Evolutionary conservation across 2,888 invertebrate genomes (phyloP), one percentile per base, ranked within the genome.

Genomic region (Gandaritis pyraliata): DNA sequence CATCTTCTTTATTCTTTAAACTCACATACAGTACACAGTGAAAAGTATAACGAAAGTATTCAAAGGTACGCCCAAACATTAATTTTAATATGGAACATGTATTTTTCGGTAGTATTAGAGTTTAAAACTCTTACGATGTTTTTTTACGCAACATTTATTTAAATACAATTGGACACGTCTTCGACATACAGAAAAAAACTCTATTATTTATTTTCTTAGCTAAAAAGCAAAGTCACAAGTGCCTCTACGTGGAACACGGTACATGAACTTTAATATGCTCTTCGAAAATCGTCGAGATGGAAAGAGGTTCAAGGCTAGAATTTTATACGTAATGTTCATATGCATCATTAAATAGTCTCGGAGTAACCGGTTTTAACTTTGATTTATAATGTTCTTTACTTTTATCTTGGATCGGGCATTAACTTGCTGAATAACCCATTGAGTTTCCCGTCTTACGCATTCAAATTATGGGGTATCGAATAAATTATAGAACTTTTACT

Each of bases 221-320:
- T 23, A 41, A 36, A 55, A 47, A 56, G 50, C 13, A 38, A 51
- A 45, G 50, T 30, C 41, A 23, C 18, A 23, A 49, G 50, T 18
- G 36, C 12, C 41, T 23, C 41, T 36, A 13, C 54, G 52, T 61
- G 39, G 13, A 50, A 33, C 61, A 66, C 64, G 65, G 59, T 61
- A 58, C 58, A 53, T 66, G 66, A 61, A 63, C 45, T 66, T 60
- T 58, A 66, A 68, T 64, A 66, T 50, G 43, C 58, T 52, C 57
- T 66, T 58, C 47, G 48, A 54, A 61, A 50, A 50, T 43, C 49
- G 51, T 48, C 54, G 63, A 56, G 57, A 47, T 61, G 63, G 61
- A 69, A 72, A 69, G 71, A 63, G 68, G 69, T 68, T 72, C 68
- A 70, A 68, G 69, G 70, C 46, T 63, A 66, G 49, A 55, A 56